phyloP scores from a whole-genome alignment of 1,140 invertebrate species.

The Diprion similis region DNA sequence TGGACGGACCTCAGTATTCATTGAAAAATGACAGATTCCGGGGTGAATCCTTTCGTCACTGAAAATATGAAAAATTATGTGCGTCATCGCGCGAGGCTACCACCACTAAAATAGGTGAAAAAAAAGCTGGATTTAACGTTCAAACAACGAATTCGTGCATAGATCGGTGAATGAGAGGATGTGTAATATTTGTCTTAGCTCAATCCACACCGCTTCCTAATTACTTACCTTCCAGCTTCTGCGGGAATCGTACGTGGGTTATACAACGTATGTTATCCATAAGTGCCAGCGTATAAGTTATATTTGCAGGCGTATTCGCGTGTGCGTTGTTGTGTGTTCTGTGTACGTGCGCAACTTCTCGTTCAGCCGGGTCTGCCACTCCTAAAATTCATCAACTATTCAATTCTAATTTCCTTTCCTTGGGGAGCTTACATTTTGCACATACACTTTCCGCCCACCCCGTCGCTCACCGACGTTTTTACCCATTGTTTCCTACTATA shows the following conservation, averaged over 20 bases:
- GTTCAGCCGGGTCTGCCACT: constrained; percentile 30
- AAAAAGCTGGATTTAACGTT: no score
- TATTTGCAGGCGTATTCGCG: no score
- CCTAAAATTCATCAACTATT: constrained; percentile 54
- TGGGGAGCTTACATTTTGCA: constrained; percentile 34
- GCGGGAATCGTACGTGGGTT: background rate
- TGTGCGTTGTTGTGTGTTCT: background rate
- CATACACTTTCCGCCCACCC: constrained; percentile 9
- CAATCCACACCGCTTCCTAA: constrained; percentile 46
- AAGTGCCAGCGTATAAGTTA: no score
- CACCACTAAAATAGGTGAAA: no score
- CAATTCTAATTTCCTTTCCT: constrained; percentile 51
- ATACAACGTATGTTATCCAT: no score
- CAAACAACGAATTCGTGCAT: constrained; percentile 40
- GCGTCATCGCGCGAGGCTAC: no score
- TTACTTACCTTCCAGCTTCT: constrained; percentile 37
- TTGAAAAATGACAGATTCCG: no score
- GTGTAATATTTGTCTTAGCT: constrained; percentile 49
- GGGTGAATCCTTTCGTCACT: no score
- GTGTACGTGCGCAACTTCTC: background rate
- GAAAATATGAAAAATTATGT: no score
- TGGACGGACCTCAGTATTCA: background rate
- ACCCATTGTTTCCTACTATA: background rate
- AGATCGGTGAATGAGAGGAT: constrained; percentile 36
- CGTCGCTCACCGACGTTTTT: background rate